A percentile compares a stretch with the other conserved stretches of the same genome.
Conservation (phyloP, 2,113 vertebrate genomes). For the Thamnophis sirtalis region DNA sequence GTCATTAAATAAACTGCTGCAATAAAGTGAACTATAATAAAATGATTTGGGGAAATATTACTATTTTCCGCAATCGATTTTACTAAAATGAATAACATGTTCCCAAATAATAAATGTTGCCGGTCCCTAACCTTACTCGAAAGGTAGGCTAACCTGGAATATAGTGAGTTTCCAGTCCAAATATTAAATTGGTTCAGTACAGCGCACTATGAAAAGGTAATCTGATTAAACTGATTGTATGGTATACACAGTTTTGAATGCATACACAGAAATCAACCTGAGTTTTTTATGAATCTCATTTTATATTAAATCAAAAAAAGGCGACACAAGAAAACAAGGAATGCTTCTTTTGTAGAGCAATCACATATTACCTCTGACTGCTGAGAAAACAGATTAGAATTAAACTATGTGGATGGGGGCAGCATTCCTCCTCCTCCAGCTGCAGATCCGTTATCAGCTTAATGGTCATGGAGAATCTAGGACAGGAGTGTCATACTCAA, state of each 20-base stretch:
- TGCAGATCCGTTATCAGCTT: not conserved
- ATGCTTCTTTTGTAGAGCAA: not conserved
- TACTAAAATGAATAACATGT: not conserved
- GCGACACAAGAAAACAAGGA: not conserved
- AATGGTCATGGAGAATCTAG: not conserved
- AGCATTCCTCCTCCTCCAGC: not conserved
- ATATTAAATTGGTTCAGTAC: not conserved
- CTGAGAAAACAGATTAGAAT: not conserved
- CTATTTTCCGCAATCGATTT: not conserved
- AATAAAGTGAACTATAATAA: not conserved
- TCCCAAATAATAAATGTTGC: not conserved
- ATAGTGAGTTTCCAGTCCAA: not conserved
- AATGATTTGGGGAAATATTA: not conserved
- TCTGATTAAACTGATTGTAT: not conserved
- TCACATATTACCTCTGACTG: not conserved
- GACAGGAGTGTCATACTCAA: too few relatives aligned
- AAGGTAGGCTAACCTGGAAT: not conserved
- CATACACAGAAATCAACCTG: not conserved
- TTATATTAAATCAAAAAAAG: not conserved
- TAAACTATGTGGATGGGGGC: not conserved
- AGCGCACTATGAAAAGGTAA: not conserved
- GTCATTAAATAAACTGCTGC: not conserved
- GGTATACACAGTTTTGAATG: not conserved
- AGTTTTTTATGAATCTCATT: not conserved
- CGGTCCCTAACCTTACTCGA: not conserved